phyloP scores from a whole-genome alignment of 1,140 invertebrate genomes.

The Zaprionus nigranus region DNA sequence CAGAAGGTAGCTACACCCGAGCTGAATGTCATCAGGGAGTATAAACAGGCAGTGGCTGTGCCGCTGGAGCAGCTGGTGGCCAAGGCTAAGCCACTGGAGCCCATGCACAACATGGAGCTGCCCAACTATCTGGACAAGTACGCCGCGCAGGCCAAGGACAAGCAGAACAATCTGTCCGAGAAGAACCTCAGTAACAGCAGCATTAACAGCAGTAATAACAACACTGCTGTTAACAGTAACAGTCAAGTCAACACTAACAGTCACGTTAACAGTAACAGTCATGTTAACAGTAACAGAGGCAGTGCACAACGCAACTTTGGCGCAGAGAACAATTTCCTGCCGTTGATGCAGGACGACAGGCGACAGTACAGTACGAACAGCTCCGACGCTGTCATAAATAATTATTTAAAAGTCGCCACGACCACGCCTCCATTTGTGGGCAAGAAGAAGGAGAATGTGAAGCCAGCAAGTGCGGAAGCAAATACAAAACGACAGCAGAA shows the following conservation, averaged over 20 bases:
- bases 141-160: constrained; percentile 50
- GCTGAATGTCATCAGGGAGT: constrained; percentile 74
- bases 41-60: constrained; percentile 66
- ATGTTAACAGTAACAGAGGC: not conserved
- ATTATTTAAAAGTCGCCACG: constrained; percentile 71
- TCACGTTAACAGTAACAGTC: not conserved
- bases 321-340: constrained; percentile 66
- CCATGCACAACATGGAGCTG: constrained; percentile 69
- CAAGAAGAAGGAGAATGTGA: constrained; percentile 80
- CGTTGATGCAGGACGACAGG: constrained; percentile 54
- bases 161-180: constrained; percentile 79
- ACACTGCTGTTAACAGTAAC: not conserved
- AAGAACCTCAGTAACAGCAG: constrained; percentile 40
- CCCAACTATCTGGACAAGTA: constrained; percentile 74
- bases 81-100: constrained; percentile 32
- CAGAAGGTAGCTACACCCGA: constrained; percentile 56
- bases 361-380: constrained; percentile 30
- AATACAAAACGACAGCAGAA: not conserved
- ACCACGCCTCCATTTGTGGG: constrained; percentile 55
- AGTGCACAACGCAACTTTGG: constrained; percentile 57
- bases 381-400: constrained; percentile 74
- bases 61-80: constrained; percentile 34
- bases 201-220: constrained; percentile 4
- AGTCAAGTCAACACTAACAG: not conserved
- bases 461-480: constrained; percentile 55